Conservation (phyloP, 2,797 vertebrate species). For the Dromococcyx pavoninus region DNA sequence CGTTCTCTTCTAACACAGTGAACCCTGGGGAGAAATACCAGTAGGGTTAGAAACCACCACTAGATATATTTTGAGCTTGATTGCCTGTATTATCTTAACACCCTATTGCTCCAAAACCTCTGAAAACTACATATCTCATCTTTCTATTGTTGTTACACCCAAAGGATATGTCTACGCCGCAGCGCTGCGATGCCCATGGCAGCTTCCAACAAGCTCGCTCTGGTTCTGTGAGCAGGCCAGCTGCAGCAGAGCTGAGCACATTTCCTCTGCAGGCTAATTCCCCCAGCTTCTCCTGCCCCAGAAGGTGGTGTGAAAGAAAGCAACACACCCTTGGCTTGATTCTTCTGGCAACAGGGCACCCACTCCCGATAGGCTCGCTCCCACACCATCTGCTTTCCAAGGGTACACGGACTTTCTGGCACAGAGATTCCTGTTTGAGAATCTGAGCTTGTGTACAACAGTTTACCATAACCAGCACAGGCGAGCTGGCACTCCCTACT, state of each 20-base stretch:
- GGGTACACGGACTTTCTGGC: conserved; percentile 54
- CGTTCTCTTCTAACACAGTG: conserved; percentile 36
- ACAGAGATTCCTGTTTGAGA: conserved; percentile 37
- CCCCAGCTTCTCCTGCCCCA: background rate
- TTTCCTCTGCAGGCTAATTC: background rate
- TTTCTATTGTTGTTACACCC: conserved; percentile 55
- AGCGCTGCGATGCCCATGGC: conserved; percentile 26
- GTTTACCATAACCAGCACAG: conserved; percentile 55
- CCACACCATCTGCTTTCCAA: conserved; percentile 61
- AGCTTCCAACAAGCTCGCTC: conserved; percentile 13
- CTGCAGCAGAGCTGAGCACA: background rate
- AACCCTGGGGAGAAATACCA: conserved; percentile 65
- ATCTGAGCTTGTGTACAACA: conserved; percentile 54
- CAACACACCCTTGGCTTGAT: conserved; percentile 30
- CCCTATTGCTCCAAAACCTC: conserved; percentile 52
- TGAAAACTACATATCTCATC: conserved; percentile 59
- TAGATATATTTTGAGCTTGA: conserved; percentile 54
- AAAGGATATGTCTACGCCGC: conserved; percentile 62
- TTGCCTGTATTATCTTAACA: conserved; percentile 58
- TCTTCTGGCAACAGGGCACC: conserved; percentile 56
- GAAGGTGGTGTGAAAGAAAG: conserved; percentile 25
- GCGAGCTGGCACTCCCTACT: conserved; percentile 46
- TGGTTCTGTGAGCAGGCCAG: background rate
- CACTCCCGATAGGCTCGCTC: conserved; percentile 36
- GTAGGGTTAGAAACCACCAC: conserved; percentile 61